Evolutionary conservation across 30 jellyfish, hydroid and myxozoan species (phyloP), one percentile per base, ranked within the genome.

Genomic region (Aurelia sp.): DNA sequence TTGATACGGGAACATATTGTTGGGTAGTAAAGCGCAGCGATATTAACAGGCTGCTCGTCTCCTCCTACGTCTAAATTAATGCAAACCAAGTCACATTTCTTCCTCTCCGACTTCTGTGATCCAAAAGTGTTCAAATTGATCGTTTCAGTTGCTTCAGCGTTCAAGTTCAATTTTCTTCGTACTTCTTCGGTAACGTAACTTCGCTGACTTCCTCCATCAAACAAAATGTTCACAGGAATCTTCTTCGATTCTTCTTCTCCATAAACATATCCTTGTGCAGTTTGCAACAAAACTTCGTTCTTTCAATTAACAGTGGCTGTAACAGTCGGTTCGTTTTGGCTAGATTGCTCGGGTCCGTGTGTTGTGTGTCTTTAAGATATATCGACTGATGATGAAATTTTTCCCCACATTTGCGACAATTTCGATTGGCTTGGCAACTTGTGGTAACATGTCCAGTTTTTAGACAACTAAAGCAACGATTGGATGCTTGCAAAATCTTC

Each of bases 201-300:
- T 37, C 65, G 27, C 67, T 79, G 96, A 41, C 76, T 63, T 13
- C 92, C 96, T 17, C 65, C 13, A 48, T 88, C 96, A 33, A 79
- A 88, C 62, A 77, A 50, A 47, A 78, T 64, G 17, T 65, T 62
- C 31, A 62, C 73, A 22, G n/a, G 66, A 13, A 69, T 48, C 30
- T 70, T 48, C 35, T 70, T 40, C 22, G 22, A 27, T 44, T 33
- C 65, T 53, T 84, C 53, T 71, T 73, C 87, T 12, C 93, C 88
- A 77, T 17, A 84, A 12, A 57, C 93, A 73, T 27, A 71, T 31
- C 87, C 76, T 35, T 82, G 40, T 0, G 62, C 90, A 19, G 92
- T 80, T 53, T 78, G 92, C 59, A 88, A 33, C 78, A 88, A 62
- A 47, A 76, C 84, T 23, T 71, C 52, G 37, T 27, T 23, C 50